Percentiles rank a stretch among this genome's conserved stretches.
phyloP scores from a whole-genome alignment of 2,113 vertebrate genomes.

The Anser brachyrhynchus region DNA sequence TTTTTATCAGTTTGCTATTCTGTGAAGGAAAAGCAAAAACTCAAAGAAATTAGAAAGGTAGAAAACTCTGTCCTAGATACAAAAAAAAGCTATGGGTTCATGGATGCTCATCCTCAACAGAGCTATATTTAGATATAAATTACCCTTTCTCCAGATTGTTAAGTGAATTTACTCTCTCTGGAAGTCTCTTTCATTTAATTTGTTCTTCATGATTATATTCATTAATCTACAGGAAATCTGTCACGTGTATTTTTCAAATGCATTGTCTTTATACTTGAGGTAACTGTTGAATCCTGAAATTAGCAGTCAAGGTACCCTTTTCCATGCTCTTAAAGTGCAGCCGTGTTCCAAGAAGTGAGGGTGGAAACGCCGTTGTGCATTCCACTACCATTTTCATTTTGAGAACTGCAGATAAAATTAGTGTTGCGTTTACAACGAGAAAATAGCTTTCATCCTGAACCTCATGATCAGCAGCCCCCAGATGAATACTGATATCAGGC shows the following conservation, averaged over 20 bases:
- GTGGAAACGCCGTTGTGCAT: neutral
- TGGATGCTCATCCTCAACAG: neutral
- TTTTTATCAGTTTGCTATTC: neutral
- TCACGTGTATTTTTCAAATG: slow-evolving; percentile 3
- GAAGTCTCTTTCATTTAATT: slow-evolving; percentile 46
- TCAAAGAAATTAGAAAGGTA: neutral
- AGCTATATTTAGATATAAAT: slow-evolving; percentile 45
- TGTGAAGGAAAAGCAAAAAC: neutral
- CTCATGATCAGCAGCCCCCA: neutral
- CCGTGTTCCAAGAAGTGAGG: neutral
- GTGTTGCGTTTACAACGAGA: neutral
- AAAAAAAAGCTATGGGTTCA: neutral
- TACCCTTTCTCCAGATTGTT: neutral
- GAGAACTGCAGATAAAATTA: neutral
- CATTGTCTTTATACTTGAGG: neutral
- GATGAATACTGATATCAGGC: neutral
- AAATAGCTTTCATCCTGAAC: neutral
- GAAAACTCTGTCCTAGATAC: neutral
- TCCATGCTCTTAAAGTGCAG: neutral
- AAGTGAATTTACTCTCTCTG: slow-evolving; percentile 45
- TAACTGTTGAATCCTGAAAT: neutral
- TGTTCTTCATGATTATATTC: slow-evolving; percentile 9
- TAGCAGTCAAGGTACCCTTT: neutral
- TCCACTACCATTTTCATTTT: neutral
- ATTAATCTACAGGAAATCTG: slow-evolving; percentile 34